Conservation (phyloP, 2,888 invertebrate species). For the Eurois occulta region DNA sequence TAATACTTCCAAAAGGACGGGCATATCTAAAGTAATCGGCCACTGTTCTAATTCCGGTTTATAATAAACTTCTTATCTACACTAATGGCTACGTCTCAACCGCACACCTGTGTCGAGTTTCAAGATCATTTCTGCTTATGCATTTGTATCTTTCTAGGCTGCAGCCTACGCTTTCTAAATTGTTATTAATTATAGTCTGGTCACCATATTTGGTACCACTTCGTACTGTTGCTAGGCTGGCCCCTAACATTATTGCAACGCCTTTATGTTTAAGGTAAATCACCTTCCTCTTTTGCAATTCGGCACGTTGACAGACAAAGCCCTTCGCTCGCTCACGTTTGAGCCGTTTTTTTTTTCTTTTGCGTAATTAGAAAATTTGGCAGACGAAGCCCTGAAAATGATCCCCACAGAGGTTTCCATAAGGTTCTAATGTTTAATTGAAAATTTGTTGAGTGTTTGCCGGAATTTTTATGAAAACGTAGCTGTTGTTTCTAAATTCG, state of each 20-base stretch:
- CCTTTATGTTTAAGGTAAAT: background rate
- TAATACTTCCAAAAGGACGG: constrained; percentile 18
- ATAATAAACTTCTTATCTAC: constrained; percentile 14
- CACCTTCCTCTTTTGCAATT: constrained; percentile 3
- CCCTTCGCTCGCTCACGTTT: constrained; percentile 21
- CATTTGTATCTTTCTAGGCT: constrained; percentile 22
- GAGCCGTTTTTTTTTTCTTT: background rate
- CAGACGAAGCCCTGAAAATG: constrained; percentile 31
- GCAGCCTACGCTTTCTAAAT: constrained; percentile 40
- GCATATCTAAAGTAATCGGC: constrained; percentile 24
- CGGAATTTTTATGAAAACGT: constrained; percentile 5
- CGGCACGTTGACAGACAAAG: constrained; percentile 28
- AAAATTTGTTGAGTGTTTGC: constrained; percentile 14
- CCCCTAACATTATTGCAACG: background rate
- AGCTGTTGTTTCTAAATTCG: constrained; percentile 13
- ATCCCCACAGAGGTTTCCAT: background rate
- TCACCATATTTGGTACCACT: constrained; percentile 23
- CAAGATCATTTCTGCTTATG: constrained; percentile 34
- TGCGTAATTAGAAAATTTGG: constrained; percentile 5
- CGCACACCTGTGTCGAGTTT: constrained; percentile 34
- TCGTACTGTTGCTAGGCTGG: background rate
- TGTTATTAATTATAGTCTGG: constrained; percentile 17
- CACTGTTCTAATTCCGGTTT: constrained; percentile 25
- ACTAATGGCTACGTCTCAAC: constrained; percentile 31
- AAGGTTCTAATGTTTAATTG: background rate